Evolutionary conservation across 2,888 invertebrate species (phyloP), one percentile per base, ranked within the genome.

Genomic region (Pegoplata infirma): DNA sequence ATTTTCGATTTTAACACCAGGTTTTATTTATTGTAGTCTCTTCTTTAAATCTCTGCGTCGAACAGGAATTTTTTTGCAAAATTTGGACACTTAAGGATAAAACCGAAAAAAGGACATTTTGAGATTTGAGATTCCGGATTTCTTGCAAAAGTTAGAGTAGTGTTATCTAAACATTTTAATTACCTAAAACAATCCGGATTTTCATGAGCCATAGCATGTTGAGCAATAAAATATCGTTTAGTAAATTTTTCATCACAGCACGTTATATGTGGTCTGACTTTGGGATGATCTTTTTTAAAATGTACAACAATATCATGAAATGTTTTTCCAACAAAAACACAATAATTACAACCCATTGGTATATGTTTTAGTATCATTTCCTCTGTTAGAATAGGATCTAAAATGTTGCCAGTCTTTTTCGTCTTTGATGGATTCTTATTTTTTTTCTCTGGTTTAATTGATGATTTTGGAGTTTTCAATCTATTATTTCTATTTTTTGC

Each of bases 181-280:
- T 84, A 89, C 89, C 88, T 89, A 16, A 89, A 89, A 40, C 87
- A 88, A 64, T 88, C 86, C 0, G 89, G 89, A 83, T 90, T 86
- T 32, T 88, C 83, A 76, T 90, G 89, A 14, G 86, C 84, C 28
- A 88, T 84, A 0, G 89, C 89, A 77, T 90, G 89, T 66, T 89
- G 89, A 0, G 89, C 85, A 5, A 90, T 82, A 0, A 86, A 83
- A 47, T 86, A 86, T 12, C 88, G 84, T 74, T 88, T 87, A 21
- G 85, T 88, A 1, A 89, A 84, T 66, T 88, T 89, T 1, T 87
- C 86, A 1, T 88, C 87, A 53, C 89, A 90, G 61, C 89, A 90
- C 28, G 86, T 84, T 0, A 89, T 84, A 75, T 85, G 89, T 3
- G 87, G 83, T 7, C 84, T 83, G 5, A 82, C 82, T 51, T 82